Evolutionary conservation across 2,113 vertebrate species (phyloP), one percentile per base, ranked within the genome.

Genomic region (Heptranchias perlo): DNA sequence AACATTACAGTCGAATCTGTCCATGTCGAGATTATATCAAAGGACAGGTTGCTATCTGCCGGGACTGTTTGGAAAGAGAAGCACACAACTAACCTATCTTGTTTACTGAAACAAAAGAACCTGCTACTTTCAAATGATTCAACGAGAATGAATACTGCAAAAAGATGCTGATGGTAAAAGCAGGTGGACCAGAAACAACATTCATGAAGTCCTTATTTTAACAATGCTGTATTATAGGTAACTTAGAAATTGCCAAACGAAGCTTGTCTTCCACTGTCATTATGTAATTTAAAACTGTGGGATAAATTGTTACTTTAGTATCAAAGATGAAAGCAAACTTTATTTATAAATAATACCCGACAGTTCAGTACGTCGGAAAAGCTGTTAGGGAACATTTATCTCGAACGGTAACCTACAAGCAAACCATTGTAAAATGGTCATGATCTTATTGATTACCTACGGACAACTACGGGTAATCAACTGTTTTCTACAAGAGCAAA

Each of bases 41-140:
- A 94, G 96, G 96, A 44, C 96, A 96, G 52, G 96, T 96, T 87
- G 96, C 96, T 25, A 44, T 96, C 47, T 96, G 96, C 96, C 96
- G 73, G 31, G 47, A 10, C 8, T 96, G 96, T 58, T n/a, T 96
- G 44, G 25, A 95, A 69, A 52, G 28, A 1, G 14, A 69, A 95
- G 25, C 21, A 25, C 28, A 73, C 65, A 69, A 67, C 65, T 95
- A 69, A 95, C 23, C 44, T 49, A 28, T 5, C 39, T 69, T 94
- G 93, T 95, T 73, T 67, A 95, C 94, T 28, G 65, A 95, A 73
- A 52, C 25, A 16, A 69, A 69, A 93, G 89, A 93, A 94, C 7
- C 62, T 67, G 49, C 62, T 69, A 28, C 93, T 11, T 44, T 67
- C 39, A 94, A 94, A 69, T 28, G 3, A 47, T 47, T 49, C n/a